Percentiles rank a stretch among this genome's conserved stretches.
Evolutionary conservation across 2,797 vertebrate species (phyloP).

Genomic region (Hypotaenidia okinawae): DNA sequence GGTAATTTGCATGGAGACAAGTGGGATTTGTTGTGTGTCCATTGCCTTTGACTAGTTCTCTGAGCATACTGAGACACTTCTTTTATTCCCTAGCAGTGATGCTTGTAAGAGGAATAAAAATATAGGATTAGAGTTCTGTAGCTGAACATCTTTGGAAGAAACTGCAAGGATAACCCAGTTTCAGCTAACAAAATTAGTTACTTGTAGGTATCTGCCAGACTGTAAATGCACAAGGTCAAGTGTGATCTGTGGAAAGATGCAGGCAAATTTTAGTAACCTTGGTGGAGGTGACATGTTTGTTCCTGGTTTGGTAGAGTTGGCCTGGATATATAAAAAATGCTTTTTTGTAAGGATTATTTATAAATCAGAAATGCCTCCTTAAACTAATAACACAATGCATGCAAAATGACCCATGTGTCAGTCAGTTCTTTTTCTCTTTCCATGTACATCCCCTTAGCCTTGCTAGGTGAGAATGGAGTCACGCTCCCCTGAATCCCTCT

Average conservation of each 20-base stretch:
- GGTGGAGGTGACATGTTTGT: neutral
- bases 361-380: neutral
- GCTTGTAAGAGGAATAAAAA: neutral
- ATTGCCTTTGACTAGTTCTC: neutral
- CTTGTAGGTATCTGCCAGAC: neutral
- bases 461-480: neutral
- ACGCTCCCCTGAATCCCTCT: neutral
- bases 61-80: neutral
- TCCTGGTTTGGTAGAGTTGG: neutral
- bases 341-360: neutral
- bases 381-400: neutral
- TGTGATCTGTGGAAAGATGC: neutral
- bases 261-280: neutral
- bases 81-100: neutral
- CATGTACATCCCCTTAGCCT: neutral
- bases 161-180: neutral
- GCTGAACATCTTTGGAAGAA: neutral
- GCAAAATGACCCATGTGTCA: neutral
- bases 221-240: neutral
- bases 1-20: conserved; percentile 18
- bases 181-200: neutral
- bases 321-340: neutral
- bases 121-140: neutral
- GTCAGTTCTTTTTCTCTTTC: neutral
- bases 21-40: neutral